A percentile compares a stretch with the other conserved stretches of the same genome.
These are phyloP conservation scores for Megaptera novaeangliae DNA, from an alignment of 2,113 vertebrate genomes.

Conservation along the genomic window DNA sequence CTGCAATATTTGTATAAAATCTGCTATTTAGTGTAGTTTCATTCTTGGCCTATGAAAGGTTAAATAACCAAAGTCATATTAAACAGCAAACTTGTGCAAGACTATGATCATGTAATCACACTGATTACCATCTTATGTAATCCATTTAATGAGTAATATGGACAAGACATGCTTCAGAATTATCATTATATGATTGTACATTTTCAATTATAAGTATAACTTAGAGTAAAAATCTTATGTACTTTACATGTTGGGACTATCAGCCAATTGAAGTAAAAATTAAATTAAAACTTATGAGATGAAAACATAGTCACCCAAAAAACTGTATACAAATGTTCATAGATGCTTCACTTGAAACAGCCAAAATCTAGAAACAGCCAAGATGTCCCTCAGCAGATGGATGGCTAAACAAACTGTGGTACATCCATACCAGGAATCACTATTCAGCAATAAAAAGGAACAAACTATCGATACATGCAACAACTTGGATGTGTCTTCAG, in stretches of 20 bases:
- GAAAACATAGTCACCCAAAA: neutral
- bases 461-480: neutral
- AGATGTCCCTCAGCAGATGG: neutral
- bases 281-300: neutral
- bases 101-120: neutral
- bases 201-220: neutral
- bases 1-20: neutral
- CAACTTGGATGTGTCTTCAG: neutral
- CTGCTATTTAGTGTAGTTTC: neutral
- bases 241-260: neutral
- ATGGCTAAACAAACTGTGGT: neutral
- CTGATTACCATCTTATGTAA: neutral
- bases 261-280: neutral
- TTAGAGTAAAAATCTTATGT: neutral
- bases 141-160: neutral
- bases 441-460: neutral
- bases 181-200: neutral
- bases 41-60: neutral
- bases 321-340: neutral
- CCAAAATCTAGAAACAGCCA: neutral
- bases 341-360: neutral
- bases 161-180: neutral
- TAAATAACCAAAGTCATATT: neutral
- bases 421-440: neutral
- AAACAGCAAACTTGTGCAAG: neutral